These are phyloP conservation scores for Onychorhynchus coronatus DNA, from an alignment of 2,113 vertebrate genomes.

Conservation along the genomic window DNA sequence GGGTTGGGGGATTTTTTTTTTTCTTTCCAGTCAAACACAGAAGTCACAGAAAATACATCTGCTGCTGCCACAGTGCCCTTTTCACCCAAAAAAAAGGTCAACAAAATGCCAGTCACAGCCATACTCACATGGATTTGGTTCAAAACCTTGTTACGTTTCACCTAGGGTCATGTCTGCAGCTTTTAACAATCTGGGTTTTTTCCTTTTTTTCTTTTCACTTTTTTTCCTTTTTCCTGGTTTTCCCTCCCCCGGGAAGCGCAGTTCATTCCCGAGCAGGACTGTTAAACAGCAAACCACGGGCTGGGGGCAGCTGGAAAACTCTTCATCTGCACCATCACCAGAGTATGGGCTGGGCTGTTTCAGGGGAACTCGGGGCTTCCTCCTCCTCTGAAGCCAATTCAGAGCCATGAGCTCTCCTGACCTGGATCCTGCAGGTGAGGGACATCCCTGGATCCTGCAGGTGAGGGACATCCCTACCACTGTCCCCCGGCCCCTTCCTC, in stretches of 20 bases:
- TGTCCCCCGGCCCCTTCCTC: conserved; percentile 5
- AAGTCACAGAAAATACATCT: conserved; percentile 71
- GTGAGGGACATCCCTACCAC: background rate
- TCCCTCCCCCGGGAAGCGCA: background rate
- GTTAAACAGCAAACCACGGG: background rate
- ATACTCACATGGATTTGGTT: conserved; percentile 18
- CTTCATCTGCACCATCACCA: background rate
- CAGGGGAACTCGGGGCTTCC: background rate
- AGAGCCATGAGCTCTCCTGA: background rate
- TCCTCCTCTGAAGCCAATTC: conserved; percentile 27
- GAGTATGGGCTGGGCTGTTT: background rate
- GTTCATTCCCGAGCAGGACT: background rate
- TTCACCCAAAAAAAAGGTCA: background rate
- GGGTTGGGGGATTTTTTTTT: background rate
- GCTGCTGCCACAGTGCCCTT: conserved; percentile 67
- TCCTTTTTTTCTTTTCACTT: too few species aligned
- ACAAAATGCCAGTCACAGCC: background rate
- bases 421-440: background rate
- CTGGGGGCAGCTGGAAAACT: background rate
- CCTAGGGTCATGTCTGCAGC: background rate
- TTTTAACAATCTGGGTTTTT: background rate
- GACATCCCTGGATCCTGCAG: background rate
- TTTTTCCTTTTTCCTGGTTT: background rate
- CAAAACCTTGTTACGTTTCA: background rate
- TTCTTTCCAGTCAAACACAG: conserved; percentile 39